Conservation (phyloP, 2,797 vertebrate genomes). For the Microcaecilia unicolor region DNA sequence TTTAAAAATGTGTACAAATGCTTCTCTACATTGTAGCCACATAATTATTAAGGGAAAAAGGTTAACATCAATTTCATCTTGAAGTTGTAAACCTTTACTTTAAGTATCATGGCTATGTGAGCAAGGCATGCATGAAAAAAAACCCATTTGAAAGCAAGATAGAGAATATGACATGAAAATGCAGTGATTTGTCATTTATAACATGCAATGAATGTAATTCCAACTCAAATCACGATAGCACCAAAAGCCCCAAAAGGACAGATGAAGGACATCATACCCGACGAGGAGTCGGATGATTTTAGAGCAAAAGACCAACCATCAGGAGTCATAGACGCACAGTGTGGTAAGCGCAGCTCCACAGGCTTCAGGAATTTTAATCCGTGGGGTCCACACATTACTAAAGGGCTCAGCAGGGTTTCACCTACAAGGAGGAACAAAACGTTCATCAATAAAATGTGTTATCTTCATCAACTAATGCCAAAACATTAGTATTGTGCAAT, state of each 20-base stretch:
- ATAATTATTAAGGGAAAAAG: too few relatives aligned
- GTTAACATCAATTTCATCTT: too few relatives aligned
- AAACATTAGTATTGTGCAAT: too few relatives aligned
- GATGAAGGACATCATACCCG: conserved; percentile 96
- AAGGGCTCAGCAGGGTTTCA: conserved; percentile 89
- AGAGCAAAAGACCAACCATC: conserved; percentile 99
- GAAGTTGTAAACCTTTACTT: too few relatives aligned
- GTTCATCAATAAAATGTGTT: background rate
- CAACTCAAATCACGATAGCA: too few relatives aligned
- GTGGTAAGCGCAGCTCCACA: conserved; percentile 97
- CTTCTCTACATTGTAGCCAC: too few relatives aligned
- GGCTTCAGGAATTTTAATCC: conserved; percentile 98
- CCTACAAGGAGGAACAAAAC: conserved; percentile 44
- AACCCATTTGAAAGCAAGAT: conserved; percentile 43
- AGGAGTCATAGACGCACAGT: conserved; percentile 99
- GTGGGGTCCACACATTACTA: conserved; percentile 96
- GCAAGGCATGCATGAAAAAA: background rate
- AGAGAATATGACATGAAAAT: conserved; percentile 34
- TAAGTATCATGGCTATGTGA: too few relatives aligned
- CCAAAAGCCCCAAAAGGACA: conserved; percentile 86
- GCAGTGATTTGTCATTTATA: conserved; percentile 37
- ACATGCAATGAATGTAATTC: conserved; percentile 40
- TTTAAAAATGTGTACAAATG: too few relatives aligned
- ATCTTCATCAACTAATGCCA: too few relatives aligned
- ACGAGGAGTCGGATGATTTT: conserved; percentile 99